These are phyloP conservation scores for Sebastes melanostomus DNA, from an alignment of 2,797 vertebrate species.

Conservation along the genomic window DNA sequence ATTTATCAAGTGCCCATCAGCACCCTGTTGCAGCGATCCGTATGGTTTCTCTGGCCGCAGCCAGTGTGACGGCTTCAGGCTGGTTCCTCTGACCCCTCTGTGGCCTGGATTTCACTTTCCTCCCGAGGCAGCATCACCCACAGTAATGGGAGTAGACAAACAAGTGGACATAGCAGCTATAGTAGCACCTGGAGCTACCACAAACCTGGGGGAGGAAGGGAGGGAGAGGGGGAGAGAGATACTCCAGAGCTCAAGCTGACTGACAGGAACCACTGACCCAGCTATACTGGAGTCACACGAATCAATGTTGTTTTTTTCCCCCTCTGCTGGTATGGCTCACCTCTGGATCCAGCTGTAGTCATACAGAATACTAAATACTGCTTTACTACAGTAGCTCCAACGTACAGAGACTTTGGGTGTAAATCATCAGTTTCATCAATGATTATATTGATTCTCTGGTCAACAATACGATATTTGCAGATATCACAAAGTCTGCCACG, in stretches of 20 bases:
- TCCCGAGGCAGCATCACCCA: constrained; percentile 67
- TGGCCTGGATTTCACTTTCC: constrained; percentile 62
- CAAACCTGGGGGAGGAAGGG: constrained; percentile 8
- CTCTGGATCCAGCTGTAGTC: constrained; percentile 37
- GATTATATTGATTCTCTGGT: no score
- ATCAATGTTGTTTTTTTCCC: constrained; percentile 54
- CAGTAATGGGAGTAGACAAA: constrained; percentile 74
- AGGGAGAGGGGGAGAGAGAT: background rate
- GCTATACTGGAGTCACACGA: constrained; percentile 59
- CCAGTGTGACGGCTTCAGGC: constrained; percentile 55
- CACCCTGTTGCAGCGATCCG: constrained; percentile 28
- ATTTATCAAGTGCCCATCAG: constrained; percentile 50
- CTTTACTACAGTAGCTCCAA: background rate
- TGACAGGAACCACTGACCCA: constrained; percentile 76
- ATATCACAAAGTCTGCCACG: no score
- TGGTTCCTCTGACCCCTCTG: constrained; percentile 56
- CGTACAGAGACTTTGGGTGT: no score
- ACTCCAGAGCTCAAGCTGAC: constrained; percentile 56
- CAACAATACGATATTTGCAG: no score
- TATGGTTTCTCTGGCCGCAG: constrained; percentile 48
- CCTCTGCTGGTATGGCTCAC: constrained; percentile 48
- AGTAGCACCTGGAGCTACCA: constrained; percentile 55
- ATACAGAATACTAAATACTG: constrained; percentile 48
- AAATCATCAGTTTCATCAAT: no score
- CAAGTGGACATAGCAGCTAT: constrained; percentile 66